Percentiles rank a stretch among this genome's conserved stretches.
Evolutionary conservation across 2,888 invertebrate genomes (phyloP).

Genomic region (Neoascia interrupta): DNA sequence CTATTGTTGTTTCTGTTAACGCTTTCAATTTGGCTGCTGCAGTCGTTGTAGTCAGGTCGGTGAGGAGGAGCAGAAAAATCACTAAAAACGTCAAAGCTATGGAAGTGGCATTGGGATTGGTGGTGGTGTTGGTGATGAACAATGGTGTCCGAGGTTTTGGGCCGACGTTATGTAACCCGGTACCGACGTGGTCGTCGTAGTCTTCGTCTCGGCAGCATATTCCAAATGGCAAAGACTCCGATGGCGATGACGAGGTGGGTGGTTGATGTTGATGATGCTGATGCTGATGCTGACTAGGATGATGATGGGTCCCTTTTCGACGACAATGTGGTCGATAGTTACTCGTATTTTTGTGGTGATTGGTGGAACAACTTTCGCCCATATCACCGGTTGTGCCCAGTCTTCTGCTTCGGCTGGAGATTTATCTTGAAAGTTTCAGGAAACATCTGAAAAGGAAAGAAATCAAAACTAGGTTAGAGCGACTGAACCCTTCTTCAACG

Average conservation of each 20-base stretch:
- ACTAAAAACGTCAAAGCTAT: slow-evolving; percentile 63
- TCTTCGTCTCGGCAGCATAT: too few relatives aligned
- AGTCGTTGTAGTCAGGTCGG: slow-evolving; percentile 64
- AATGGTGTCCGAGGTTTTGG: slow-evolving; percentile 29
- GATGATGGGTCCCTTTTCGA: slow-evolving; percentile 52
- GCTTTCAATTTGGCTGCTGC: slow-evolving; percentile 62
- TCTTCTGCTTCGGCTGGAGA: slow-evolving; percentile 62
- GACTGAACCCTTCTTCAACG: too few relatives aligned
- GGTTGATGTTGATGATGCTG: slow-evolving; percentile 8
- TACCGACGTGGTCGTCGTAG: slow-evolving; percentile 8
- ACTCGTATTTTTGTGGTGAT: slow-evolving; percentile 64
- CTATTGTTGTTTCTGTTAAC: slow-evolving; percentile 64
- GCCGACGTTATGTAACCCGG: slow-evolving; percentile 46
- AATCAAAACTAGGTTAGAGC: too few relatives aligned
- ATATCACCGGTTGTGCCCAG: slow-evolving; percentile 71
- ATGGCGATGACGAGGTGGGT: slow-evolving; percentile 51
- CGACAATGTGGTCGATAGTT: slow-evolving; percentile 64
- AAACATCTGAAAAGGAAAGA: slow-evolving; percentile 69
- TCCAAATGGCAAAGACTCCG: slow-evolving; percentile 40
- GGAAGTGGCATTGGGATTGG: slow-evolving; percentile 33
- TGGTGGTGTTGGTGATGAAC: slow-evolving; percentile 8
- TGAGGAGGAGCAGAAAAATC: slow-evolving; percentile 46
- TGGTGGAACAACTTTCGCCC: slow-evolving; percentile 70
- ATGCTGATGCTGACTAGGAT: too few relatives aligned
- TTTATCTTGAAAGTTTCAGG: slow-evolving; percentile 71